A percentile compares a stretch with the other conserved stretches of the same genome.
Conservation (phyloP, 1,140 invertebrate genomes). For the Pinna nobilis region DNA sequence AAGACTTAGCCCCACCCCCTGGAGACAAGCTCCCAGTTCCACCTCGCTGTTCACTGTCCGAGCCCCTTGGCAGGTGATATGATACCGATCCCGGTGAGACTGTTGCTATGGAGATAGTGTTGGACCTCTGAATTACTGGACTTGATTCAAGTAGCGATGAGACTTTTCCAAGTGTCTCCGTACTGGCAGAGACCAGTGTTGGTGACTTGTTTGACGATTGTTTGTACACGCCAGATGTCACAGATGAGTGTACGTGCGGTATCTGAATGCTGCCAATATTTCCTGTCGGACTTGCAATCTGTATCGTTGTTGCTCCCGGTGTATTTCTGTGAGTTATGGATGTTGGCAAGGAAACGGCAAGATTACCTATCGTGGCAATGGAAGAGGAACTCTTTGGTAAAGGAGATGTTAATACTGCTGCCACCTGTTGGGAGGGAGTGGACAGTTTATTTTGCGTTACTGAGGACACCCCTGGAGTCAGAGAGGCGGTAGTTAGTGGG, state of each 20-base stretch:
- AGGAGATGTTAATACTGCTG: not conserved
- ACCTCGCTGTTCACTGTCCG: slow-evolving; percentile 1
- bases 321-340: not conserved
- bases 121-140: slow-evolving; percentile 41
- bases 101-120: not conserved
- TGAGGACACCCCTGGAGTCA: slow-evolving; percentile 27
- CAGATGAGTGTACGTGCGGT: not conserved
- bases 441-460: slow-evolving; percentile 27
- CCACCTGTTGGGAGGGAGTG: not conserved
- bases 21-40: slow-evolving; percentile 1
- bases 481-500: slow-evolving; percentile 55
- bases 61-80: not conserved
- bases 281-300: not conserved
- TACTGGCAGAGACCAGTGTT: slow-evolving; percentile 5
- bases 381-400: not conserved
- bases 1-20: not conserved
- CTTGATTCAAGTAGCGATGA: slow-evolving; percentile 60
- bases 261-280: not conserved
- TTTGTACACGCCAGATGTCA: slow-evolving; percentile 2
- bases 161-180: slow-evolving; percentile 56
- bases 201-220: slow-evolving; percentile 4
- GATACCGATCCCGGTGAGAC: not conserved
- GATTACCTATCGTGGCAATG: not conserved
- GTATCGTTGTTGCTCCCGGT: not conserved
- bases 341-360: not conserved